phyloP scores from a whole-genome alignment of 1,140 invertebrate genomes.

The Sarcophaga bullata region DNA sequence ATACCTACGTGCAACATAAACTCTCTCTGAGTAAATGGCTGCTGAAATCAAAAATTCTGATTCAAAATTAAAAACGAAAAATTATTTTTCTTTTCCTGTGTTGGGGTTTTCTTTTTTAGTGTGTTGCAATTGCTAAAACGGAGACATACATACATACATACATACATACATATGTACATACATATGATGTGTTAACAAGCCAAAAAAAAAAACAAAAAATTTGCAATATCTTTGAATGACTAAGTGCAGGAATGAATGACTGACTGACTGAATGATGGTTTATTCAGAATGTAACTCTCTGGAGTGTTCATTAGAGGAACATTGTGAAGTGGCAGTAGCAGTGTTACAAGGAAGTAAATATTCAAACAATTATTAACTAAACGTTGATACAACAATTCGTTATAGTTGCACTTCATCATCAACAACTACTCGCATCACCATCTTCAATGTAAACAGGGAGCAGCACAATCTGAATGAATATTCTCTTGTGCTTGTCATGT shows the following conservation, averaged over 20 bases:
- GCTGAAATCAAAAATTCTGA: too few species aligned
- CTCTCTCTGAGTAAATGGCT: too few species aligned
- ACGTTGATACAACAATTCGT: conserved; percentile 18
- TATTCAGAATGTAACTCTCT: background rate
- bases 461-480: background rate
- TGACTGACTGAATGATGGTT: too few species aligned
- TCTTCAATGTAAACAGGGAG: background rate
- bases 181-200: conserved; percentile 26
- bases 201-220: too few species aligned
- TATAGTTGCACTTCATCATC: background rate
- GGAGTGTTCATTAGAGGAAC: background rate
- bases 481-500: too few species aligned
- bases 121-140: too few species aligned
- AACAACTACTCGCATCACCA: background rate
- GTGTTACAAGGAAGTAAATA: conserved; percentile 14
- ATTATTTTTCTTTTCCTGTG: too few species aligned
- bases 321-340: background rate
- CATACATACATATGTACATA: too few species aligned
- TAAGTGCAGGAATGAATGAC: too few species aligned
- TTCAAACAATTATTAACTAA: conserved; percentile 25
- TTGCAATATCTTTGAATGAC: background rate
- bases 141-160: too few species aligned
- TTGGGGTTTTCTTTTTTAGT: too few species aligned
- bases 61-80: too few species aligned
- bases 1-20: background rate